Evolutionary conservation across 2,797 vertebrate species (phyloP).

Genomic region (Falco novaeseelandiae): DNA sequence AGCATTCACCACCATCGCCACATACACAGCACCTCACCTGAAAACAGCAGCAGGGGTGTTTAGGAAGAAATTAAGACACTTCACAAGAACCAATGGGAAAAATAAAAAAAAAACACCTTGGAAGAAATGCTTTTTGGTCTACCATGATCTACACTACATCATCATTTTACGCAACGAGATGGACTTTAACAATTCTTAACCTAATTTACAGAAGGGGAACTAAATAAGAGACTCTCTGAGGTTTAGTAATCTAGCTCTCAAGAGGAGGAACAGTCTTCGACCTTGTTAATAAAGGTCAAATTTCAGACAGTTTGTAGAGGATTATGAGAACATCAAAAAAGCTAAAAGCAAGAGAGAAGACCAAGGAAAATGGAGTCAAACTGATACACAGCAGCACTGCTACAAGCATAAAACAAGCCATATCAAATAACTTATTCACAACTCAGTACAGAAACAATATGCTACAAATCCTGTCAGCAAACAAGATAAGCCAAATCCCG

Average conservation of each 20-base stretch:
- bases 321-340: not conserved
- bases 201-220: constrained; percentile 16
- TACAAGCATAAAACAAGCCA: not conserved
- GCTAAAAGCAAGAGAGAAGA: not conserved
- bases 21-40: rapidly evolving
- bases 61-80: not conserved
- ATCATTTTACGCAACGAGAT: not conserved
- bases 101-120: not conserved
- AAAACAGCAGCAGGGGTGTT: not conserved
- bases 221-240: constrained; percentile 7
- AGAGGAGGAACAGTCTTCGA: not conserved
- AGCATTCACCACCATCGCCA: not conserved
- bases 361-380: not conserved
- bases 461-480: not conserved
- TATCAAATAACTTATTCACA: not conserved
- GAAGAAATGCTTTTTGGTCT: not conserved
- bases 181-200: not conserved
- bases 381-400: not conserved
- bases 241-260: not conserved
- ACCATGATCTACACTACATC: not conserved
- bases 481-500: constrained; percentile 36
- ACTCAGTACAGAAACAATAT: not conserved
- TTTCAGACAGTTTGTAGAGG: constrained; percentile 7
- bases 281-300: constrained; percentile 44
- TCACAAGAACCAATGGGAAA: not conserved